Base-by-base conservation (phyloP, 2,888 invertebrate species). In the Gerosis bhagava region DNA sequence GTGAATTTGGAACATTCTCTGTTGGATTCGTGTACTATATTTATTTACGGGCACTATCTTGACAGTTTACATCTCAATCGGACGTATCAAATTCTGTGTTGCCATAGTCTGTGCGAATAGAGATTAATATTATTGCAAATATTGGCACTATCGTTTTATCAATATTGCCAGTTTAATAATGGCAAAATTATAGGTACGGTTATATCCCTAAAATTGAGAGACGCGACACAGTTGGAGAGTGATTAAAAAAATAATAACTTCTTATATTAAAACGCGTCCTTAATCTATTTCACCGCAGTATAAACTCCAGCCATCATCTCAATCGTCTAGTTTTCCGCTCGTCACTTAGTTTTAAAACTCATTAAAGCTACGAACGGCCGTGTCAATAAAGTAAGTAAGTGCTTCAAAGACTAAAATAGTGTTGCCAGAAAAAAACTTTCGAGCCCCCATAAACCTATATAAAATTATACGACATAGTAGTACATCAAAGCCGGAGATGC, bases 351-450 rank as follows among this genome's bases (percentile, higher is more conserved):
- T 39, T 46, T 39, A 46, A 32, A 31, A 46, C 45, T 46, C 45
- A 46, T 46, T 46, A 46, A 16, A 37, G 12, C 31, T 31, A 15
- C 31, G 13, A 24, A 28, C 44, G 17, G 35, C 29, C 17, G 31
- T 45, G 31, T 45, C 45, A 45, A 39, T 45, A 22, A 34, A 45
- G 32, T 45, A 22, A 34, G 22, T 36, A 29, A 13, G 54, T 63
- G 40, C 73, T 32, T 51, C 65, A 49, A 66, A 68, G 49, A 65
- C 67, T 67, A 65, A 67, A 70, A 69, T 65, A 65, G 62, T 62
- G 63, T 63, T 56, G 63, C 63, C 64, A 57, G 63, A 58, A 70
- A 67, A 71, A 69, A 65, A n/a, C n/a, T n/a, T n/a, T n/a, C n/a
- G n/a, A n/a, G n/a, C n/a, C n/a, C n/a, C n/a, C n/a, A n/a, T n/a